A percentile compares a stretch with the other conserved stretches of the same genome.
phyloP scores from a whole-genome alignment of 1,140 invertebrate species.

The Drosophila nannoptera region DNA sequence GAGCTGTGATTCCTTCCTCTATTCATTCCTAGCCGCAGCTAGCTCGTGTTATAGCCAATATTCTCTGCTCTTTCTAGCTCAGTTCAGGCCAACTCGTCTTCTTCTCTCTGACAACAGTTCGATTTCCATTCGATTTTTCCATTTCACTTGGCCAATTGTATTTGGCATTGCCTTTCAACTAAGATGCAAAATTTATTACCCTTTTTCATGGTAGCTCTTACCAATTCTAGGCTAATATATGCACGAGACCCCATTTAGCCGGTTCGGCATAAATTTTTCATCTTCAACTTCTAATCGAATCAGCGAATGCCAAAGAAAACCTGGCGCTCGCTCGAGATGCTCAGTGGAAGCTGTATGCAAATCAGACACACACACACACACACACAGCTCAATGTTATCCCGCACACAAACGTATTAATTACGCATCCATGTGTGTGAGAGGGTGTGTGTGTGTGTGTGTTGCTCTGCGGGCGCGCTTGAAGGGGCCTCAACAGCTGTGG shows the following conservation, averaged over 20 bases:
- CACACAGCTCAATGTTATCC: conserved; percentile 28
- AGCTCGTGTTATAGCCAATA: too few species aligned
- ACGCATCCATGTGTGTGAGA: conserved; percentile 1
- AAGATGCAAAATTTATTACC: conserved; percentile 5
- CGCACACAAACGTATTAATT: conserved; percentile 41
- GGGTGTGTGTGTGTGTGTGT: not conserved
- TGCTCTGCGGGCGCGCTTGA: conserved; percentile 3
- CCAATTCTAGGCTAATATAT: conserved; percentile 7
- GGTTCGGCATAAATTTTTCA: conserved; percentile 4
- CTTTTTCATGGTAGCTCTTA: not conserved
- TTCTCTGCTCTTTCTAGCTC: too few species aligned
- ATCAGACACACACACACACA: not conserved
- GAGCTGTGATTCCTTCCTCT: too few species aligned
- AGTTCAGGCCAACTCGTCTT: too few species aligned
- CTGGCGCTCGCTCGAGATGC: conserved; percentile 22
- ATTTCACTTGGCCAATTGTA: not conserved
- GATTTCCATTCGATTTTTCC: not conserved
- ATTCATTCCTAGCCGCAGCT: too few species aligned
- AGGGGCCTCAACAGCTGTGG: conserved; percentile 4
- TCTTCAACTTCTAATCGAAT: conserved; percentile 33
- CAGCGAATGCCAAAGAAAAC: conserved; percentile 24
- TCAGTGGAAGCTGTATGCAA: not conserved
- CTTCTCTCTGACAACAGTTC: too few species aligned
- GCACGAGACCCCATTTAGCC: not conserved
- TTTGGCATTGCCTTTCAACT: not conserved